Evolutionary conservation across 2,888 invertebrate genomes (phyloP).

Genomic region (Diaphora mendica): DNA sequence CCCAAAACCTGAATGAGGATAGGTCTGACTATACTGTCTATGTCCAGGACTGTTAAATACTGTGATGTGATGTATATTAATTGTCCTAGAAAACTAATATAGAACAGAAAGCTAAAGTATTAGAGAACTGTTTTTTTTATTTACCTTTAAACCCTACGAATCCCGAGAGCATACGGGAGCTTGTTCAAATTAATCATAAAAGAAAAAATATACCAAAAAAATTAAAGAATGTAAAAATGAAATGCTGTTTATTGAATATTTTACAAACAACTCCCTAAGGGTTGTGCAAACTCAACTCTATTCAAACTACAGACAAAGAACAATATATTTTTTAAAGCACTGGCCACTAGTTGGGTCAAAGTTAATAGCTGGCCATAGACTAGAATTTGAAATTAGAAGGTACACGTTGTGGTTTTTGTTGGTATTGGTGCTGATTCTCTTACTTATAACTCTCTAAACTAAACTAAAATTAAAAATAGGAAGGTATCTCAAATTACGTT

Average conservation of each 20-base stretch:
- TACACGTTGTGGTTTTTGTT: constrained; percentile 20
- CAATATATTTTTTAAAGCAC: constrained; percentile 56
- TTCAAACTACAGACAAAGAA: constrained; percentile 65
- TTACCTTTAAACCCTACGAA: neutral
- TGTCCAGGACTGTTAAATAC: too few relatives aligned
- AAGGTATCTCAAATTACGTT: too few relatives aligned
- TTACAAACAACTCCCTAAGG: constrained; percentile 33
- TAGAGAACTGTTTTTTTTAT: neutral
- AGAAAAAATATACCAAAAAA: neutral
- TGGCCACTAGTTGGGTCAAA: constrained; percentile 55
- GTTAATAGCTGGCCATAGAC: constrained; percentile 48
- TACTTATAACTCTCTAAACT: too few relatives aligned
- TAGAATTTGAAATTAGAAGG: constrained; percentile 33
- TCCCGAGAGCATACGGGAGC: neutral
- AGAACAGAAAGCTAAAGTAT: neutral
- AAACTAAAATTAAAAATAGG: too few relatives aligned
- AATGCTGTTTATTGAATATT: constrained; percentile 16
- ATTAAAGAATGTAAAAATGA: neutral
- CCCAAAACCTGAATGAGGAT: too few relatives aligned
- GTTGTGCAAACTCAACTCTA: constrained; percentile 52
- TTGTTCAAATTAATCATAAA: neutral
- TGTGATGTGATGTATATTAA: too few relatives aligned
- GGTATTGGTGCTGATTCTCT: neutral
- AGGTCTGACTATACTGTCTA: too few relatives aligned
- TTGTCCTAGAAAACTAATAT: too few relatives aligned